These are phyloP conservation scores for Polymixis lichenea DNA, from an alignment of 2,888 invertebrate genomes.

Conservation along the genomic window DNA sequence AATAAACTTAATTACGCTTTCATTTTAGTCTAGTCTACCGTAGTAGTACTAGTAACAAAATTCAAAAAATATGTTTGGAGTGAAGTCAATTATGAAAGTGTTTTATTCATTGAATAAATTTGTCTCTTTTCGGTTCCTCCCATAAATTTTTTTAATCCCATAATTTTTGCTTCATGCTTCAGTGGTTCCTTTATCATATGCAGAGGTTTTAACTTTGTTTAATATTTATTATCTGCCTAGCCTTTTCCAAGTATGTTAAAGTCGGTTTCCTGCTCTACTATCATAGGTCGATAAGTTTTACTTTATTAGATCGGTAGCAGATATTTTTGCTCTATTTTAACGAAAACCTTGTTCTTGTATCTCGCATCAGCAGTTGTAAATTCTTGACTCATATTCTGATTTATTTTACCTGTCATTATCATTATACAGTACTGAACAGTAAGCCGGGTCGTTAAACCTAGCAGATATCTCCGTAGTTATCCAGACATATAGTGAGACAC, in stretches of 20 bases:
- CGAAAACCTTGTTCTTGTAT: conserved; percentile 18
- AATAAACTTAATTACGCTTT: neutral
- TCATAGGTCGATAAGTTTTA: conserved; percentile 13
- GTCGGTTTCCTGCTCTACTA: neutral
- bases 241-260: neutral
- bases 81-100: neutral
- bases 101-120: neutral
- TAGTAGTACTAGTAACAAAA: neutral
- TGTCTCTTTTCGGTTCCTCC: neutral
- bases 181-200: neutral
- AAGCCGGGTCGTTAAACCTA: conserved; percentile 23
- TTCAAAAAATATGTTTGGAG: neutral
- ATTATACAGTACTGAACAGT: conserved; percentile 7
- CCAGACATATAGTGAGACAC: conserved; percentile 34
- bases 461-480: conserved; percentile 36
- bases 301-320: conserved; percentile 11
- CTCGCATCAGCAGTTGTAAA: conserved; percentile 23
- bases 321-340: conserved; percentile 30
- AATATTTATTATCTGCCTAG: neutral
- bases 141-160: neutral
- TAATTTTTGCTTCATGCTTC: too few species aligned
- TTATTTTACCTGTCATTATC: conserved; percentile 26
- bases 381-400: conserved; percentile 28
- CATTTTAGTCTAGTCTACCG: neutral
- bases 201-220: neutral